Conservation (phyloP, 2,888 invertebrate species). For the Latheticus oryzae region DNA sequence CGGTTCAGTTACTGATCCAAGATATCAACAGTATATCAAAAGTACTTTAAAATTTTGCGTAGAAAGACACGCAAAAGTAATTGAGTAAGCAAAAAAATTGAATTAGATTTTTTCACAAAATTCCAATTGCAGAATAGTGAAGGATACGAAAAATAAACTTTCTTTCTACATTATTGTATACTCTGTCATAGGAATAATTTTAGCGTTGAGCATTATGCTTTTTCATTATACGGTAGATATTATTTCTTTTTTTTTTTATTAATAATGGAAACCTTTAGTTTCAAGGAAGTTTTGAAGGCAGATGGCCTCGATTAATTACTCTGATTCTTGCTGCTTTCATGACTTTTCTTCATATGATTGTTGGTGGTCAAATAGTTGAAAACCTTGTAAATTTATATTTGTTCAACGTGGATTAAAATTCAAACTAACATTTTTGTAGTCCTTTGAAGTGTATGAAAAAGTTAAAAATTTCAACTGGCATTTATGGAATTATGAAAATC, state of each 20-base stretch:
- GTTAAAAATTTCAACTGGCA: neutral
- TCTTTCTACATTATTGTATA: too few relatives aligned
- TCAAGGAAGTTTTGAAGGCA: conserved; percentile 4
- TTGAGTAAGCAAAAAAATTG: too few relatives aligned
- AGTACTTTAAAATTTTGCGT: neutral
- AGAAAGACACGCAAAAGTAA: neutral
- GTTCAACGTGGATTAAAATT: neutral
- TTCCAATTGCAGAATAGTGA: too few relatives aligned
- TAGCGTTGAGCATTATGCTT: too few relatives aligned
- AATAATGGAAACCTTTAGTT: too few relatives aligned
- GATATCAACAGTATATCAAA: conserved; percentile 1
- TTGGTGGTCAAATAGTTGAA: conserved; percentile 6
- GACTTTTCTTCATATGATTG: neutral
- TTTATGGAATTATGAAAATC: conserved; percentile 1
- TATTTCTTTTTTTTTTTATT: too few relatives aligned
- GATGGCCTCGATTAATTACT: conserved; percentile 9
- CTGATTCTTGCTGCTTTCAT: neutral
- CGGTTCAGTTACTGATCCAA: neutral
- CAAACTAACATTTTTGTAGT: neutral
- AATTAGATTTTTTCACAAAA: too few relatives aligned
- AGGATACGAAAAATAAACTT: too few relatives aligned
- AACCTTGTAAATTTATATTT: neutral
- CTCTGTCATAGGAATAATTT: too few relatives aligned
- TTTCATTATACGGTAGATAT: too few relatives aligned
- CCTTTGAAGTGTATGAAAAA: neutral